phyloP scores from a whole-genome alignment of 2,888 invertebrate genomes.

The Acrocera orbiculus region DNA sequence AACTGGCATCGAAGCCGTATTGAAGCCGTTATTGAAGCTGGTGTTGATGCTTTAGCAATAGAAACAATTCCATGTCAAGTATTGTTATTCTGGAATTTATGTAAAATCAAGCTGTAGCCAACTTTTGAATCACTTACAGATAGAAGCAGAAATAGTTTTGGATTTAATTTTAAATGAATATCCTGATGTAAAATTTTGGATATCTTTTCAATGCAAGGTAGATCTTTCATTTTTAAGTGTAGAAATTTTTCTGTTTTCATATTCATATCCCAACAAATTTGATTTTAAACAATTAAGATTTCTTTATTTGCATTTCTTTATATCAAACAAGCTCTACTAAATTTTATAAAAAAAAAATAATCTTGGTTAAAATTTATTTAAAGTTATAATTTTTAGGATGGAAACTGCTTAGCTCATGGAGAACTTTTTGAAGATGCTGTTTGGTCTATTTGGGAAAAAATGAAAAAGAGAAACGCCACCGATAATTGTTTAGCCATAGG shows the following conservation, averaged over 20 bases:
- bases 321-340: no score
- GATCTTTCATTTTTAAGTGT: no score
- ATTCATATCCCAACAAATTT: no score
- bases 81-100: no score
- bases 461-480: constrained; percentile 40
- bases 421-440: constrained; percentile 61
- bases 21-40: constrained; percentile 56
- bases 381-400: constrained; percentile 40
- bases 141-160: constrained; percentile 68
- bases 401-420: constrained; percentile 48
- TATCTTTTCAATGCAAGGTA: constrained; percentile 76
- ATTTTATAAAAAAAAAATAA: no score
- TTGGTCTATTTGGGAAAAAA: constrained; percentile 42
- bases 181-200: constrained; percentile 66
- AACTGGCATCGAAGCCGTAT: constrained; percentile 77
- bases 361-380: neutral
- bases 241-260: no score
- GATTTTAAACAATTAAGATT: no score
- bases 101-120: no score
- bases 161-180: constrained; percentile 56
- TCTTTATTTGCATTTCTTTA: no score
- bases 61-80: constrained; percentile 81
- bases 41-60: constrained; percentile 69
- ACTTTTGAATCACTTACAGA: constrained; percentile 9
- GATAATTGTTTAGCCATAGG: constrained; percentile 66